phyloP scores from a whole-genome alignment of 2,888 invertebrate genomes.

The Macrophya annulata region DNA sequence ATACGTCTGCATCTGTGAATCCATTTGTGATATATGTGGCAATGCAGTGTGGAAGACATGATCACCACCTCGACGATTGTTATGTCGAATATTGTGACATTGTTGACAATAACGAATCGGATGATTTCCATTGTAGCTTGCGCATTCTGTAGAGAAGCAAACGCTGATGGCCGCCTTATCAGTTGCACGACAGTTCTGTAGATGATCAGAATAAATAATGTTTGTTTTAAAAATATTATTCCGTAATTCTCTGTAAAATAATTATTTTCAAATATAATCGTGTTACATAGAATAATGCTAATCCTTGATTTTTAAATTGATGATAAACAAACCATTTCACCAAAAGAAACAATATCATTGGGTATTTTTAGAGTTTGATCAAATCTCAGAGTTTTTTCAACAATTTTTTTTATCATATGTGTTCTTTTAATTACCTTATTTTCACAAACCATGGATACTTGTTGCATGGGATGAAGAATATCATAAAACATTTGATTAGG shows the following conservation, averaged over 20 bases:
- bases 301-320: too few species aligned
- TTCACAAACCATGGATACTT: constrained; percentile 97
- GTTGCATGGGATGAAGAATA: constrained; percentile 95
- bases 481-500: constrained; percentile 93
- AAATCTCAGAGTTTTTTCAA: constrained; percentile 23
- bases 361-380: not conserved
- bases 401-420: constrained; percentile 40
- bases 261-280: not conserved
- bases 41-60: constrained; percentile 95
- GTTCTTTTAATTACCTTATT: constrained; percentile 86
- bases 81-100: constrained; percentile 94
- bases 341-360: not conserved
- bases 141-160: constrained; percentile 98
- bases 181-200: constrained; percentile 93
- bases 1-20: constrained; percentile 94
- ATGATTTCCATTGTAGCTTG: constrained; percentile 96
- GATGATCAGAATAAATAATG: constrained; percentile 60
- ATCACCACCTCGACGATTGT: constrained; percentile 92
- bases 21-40: constrained; percentile 94
- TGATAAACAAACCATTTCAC: not conserved
- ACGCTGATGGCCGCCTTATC: constrained; percentile 97
- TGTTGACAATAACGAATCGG: constrained; percentile 96
- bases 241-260: not conserved
- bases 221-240: not conserved
- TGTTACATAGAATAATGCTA: not conserved